Percentiles rank a stretch among this genome's conserved stretches.
Evolutionary conservation across 2,888 invertebrate genomes (phyloP).

Genomic region (Heliconius charithonia): DNA sequence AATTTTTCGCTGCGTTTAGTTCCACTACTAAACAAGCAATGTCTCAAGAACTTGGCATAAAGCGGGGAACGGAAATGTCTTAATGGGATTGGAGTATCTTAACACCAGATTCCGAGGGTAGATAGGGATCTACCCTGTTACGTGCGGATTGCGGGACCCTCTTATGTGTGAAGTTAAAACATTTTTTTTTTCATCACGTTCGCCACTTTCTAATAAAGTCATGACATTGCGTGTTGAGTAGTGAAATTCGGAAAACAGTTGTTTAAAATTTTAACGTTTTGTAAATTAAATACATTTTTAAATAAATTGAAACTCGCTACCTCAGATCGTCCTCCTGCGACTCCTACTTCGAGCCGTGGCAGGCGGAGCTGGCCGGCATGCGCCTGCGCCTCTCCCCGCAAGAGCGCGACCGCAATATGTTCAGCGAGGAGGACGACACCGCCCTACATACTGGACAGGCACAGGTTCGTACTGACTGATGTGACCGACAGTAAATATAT

Average conservation of each 20-base stretch:
- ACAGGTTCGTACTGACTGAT: conserved; percentile 5
- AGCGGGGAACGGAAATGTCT: not conserved
- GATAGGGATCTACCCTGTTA: no score
- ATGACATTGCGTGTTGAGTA: no score
- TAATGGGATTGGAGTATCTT: not conserved
- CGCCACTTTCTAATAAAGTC: no score
- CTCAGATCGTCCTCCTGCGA: conserved; percentile 93
- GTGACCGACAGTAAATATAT: not conserved
- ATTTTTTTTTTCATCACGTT: no score
- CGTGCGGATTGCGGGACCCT: not conserved
- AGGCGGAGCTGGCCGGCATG: conserved; percentile 92
- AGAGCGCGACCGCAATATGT: conserved; percentile 93
- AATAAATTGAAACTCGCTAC: no score
- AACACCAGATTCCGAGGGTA: not conserved
- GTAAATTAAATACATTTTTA: no score
- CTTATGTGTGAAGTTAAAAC: no score
- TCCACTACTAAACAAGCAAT: not conserved
- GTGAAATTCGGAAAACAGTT: no score
- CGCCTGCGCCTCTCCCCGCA: conserved; percentile 92
- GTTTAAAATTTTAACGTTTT: no score
- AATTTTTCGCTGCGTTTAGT: not conserved
- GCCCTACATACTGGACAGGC: conserved; percentile 29
- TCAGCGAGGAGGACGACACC: conserved; percentile 92
- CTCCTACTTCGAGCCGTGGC: conserved; percentile 94
- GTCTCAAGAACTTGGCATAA: not conserved